Conservation (phyloP, 2,888 invertebrate species). For the Cerceris rybyensis region DNA sequence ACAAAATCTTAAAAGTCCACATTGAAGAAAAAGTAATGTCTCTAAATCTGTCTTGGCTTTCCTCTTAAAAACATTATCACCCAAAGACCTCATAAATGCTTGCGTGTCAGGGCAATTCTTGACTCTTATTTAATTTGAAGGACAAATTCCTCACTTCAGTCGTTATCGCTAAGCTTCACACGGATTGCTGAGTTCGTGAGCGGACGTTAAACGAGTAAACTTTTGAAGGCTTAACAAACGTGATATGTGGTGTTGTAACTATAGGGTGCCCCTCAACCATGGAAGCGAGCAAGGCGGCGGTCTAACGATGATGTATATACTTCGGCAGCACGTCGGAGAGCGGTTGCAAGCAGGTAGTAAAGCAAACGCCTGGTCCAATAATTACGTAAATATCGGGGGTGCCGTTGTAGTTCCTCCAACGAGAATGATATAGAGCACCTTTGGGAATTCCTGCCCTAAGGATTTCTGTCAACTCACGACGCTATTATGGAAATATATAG, state of each 20-base stretch:
- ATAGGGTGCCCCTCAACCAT: slow-evolving; percentile 7
- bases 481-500: neutral
- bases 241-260: neutral
- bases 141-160: neutral
- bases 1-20: too few relatives aligned
- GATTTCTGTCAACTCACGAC: slow-evolving; percentile 1
- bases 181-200: neutral
- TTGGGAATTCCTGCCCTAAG: slow-evolving; percentile 18
- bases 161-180: neutral
- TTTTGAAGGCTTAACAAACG: slow-evolving; percentile 9
- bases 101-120: too few relatives aligned
- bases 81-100: too few relatives aligned
- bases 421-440: slow-evolving; percentile 36
- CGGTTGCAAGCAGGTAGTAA: slow-evolving; percentile 38
- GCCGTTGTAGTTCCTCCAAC: slow-evolving; percentile 33
- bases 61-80: too few relatives aligned
- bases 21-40: too few relatives aligned
- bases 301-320: slow-evolving; percentile 54
- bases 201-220: slow-evolving; percentile 10
- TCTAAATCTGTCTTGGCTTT: too few relatives aligned
- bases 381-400: slow-evolving; percentile 65
- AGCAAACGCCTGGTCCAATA: slow-evolving; percentile 59
- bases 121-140: neutral
- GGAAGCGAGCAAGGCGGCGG: neutral
- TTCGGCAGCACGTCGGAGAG: slow-evolving; percentile 28